phyloP scores from a whole-genome alignment of 1,140 invertebrate genomes.

The Nasonia vitripennis region DNA sequence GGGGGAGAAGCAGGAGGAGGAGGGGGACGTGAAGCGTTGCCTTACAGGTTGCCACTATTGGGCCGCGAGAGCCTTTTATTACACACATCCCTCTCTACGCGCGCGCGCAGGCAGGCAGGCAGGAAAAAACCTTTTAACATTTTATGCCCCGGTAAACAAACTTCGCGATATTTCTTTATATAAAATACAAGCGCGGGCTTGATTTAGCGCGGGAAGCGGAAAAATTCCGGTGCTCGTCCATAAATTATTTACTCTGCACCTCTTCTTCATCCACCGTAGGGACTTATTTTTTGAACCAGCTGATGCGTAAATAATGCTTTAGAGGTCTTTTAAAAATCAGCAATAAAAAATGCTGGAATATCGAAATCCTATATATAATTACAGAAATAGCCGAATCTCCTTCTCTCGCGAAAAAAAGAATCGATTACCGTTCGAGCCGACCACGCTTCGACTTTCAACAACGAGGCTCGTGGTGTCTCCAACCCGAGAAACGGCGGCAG shows the following conservation, averaged over 20 bases:
- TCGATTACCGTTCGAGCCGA: neutral
- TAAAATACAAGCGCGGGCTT: neutral
- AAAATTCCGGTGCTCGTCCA: neutral
- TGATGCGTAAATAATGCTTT: neutral
- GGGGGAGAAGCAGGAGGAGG: neutral
- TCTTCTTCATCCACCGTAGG: too few relatives aligned
- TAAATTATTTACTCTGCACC: too few relatives aligned
- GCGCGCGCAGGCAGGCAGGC: neutral
- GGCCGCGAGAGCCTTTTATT: neutral
- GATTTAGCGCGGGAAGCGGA: neutral
- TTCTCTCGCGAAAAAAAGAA: neutral
- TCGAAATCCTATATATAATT: too few relatives aligned
- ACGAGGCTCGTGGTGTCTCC: neutral
- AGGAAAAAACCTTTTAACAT: neutral
- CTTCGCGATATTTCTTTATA: neutral
- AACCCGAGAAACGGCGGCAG: too few relatives aligned
- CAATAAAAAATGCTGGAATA: neutral
- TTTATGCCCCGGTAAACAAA: neutral
- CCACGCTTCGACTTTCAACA: conserved; percentile 22
- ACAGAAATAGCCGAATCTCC: neutral
- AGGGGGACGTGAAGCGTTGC: neutral
- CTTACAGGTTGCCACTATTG: neutral
- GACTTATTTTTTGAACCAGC: too few relatives aligned
- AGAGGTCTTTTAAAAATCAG: too few relatives aligned
- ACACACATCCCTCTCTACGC: neutral